Evolutionary conservation across 2,888 invertebrate genomes (phyloP).

Genomic region (Caenorhabditis becei): DNA sequence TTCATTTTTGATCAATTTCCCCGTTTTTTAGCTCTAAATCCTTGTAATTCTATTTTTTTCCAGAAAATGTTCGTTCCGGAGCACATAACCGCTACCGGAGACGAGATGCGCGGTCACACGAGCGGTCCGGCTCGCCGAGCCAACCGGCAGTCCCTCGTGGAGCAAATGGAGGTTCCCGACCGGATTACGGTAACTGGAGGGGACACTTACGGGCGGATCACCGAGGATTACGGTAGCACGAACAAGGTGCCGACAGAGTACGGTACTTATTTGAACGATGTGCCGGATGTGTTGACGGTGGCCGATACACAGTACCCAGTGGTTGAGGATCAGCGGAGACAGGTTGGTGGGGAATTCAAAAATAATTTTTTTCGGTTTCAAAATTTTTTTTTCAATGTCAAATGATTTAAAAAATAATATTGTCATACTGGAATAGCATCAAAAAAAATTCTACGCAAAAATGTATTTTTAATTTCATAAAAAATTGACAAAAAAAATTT

Average conservation of each 20-base stretch:
- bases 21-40: not conserved
- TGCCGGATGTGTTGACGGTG: slow-evolving; percentile 52
- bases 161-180: slow-evolving; percentile 64
- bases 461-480: too few species aligned
- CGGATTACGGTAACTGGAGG: slow-evolving; percentile 58
- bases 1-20: not conserved
- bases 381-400: too few species aligned
- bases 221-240: slow-evolving; percentile 45
- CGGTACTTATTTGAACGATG: slow-evolving; percentile 41
- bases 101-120: slow-evolving; percentile 43
- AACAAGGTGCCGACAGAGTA: slow-evolving; percentile 40
- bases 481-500: too few species aligned
- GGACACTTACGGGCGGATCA: slow-evolving; percentile 50
- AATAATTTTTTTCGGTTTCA: too few species aligned
- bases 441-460: too few species aligned
- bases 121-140: slow-evolving; percentile 8
- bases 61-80: slow-evolving; percentile 59
- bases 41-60: not conserved
- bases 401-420: too few species aligned
- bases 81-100: slow-evolving; percentile 60
- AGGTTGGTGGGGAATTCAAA: too few species aligned
- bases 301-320: slow-evolving; percentile 58
- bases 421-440: too few species aligned
- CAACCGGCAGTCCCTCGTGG: slow-evolving; percentile 53
- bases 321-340: slow-evolving; percentile 31